These are phyloP conservation scores for Patella depressa DNA, from an alignment of 2,888 invertebrate species.

Conservation along the genomic window DNA sequence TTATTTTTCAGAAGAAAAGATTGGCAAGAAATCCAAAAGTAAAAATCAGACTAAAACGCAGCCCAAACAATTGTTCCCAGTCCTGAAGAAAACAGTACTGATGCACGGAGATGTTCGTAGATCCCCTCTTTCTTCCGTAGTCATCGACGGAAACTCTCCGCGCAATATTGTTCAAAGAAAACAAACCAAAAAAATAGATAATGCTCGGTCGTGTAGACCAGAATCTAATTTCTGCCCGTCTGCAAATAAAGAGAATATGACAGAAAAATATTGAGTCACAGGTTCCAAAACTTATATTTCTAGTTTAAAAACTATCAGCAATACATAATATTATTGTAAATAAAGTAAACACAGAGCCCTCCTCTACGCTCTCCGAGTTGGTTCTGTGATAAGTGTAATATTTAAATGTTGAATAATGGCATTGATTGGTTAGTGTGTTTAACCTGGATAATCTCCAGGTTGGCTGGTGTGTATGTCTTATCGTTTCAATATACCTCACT, in stretches of 20 bases:
- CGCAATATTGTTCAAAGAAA: conserved; percentile 54
- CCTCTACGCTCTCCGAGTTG: too few species aligned
- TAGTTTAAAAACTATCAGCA: too few species aligned
- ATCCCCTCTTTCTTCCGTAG: conserved; percentile 50
- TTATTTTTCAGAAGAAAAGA: not conserved
- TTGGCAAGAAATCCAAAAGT: conserved; percentile 27
- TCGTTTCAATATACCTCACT: too few species aligned
- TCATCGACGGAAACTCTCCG: conserved; percentile 56
- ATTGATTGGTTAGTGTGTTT: too few species aligned
- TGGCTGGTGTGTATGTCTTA: too few species aligned
- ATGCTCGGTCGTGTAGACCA: conserved; percentile 38
- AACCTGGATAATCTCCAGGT: too few species aligned
- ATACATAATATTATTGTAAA: too few species aligned
- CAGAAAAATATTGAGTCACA: too few species aligned
- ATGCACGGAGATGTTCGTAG: conserved; percentile 40
- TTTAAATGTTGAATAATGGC: too few species aligned
- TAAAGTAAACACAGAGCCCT: too few species aligned
- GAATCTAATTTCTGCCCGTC: conserved; percentile 26
- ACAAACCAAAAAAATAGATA: conserved; percentile 49
- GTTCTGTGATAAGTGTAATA: too few species aligned
- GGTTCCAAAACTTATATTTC: too few species aligned
- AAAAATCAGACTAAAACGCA: conserved; percentile 37
- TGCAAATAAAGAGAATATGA: conserved; percentile 24
- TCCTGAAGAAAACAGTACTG: not conserved
- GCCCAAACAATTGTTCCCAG: conserved; percentile 52